phyloP scores from a whole-genome alignment of 2,113 vertebrate species.

The Neotragus moschatus region DNA sequence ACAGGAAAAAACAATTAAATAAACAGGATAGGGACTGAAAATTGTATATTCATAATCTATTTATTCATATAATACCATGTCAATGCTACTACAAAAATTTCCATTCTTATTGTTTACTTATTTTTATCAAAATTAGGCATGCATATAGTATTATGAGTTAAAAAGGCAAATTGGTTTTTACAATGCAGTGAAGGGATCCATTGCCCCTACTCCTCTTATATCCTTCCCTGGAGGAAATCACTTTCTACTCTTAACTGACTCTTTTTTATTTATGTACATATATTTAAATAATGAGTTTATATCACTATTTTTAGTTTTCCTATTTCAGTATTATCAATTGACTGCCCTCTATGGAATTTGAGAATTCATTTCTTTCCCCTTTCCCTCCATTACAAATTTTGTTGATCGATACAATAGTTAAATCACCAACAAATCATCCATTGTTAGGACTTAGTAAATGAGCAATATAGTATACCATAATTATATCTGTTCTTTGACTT shows the following conservation, averaged over 20 bases:
- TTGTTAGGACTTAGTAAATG: neutral
- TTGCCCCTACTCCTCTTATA: neutral
- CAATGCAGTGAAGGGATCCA: neutral
- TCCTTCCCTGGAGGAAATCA: neutral
- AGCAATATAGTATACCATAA: neutral
- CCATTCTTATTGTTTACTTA: neutral
- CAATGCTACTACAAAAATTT: neutral
- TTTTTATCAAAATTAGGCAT: constrained; percentile 21
- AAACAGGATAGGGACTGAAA: neutral
- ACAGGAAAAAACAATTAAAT: neutral
- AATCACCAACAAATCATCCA: neutral
- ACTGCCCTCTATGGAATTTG: neutral
- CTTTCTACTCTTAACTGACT: neutral
- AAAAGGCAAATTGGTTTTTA: neutral
- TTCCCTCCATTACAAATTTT: neutral
- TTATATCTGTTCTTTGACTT: neutral
- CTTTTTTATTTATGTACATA: neutral
- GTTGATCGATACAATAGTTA: neutral
- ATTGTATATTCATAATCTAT: neutral
- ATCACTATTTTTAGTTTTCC: neutral
- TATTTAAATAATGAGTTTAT: neutral
- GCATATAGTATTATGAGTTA: neutral
- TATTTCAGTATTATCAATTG: neutral
- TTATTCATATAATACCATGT: neutral
- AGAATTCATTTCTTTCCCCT: neutral